Evolutionary conservation across 2,797 vertebrate genomes (phyloP).

Genomic region (Taeniopygia guttata): DNA sequence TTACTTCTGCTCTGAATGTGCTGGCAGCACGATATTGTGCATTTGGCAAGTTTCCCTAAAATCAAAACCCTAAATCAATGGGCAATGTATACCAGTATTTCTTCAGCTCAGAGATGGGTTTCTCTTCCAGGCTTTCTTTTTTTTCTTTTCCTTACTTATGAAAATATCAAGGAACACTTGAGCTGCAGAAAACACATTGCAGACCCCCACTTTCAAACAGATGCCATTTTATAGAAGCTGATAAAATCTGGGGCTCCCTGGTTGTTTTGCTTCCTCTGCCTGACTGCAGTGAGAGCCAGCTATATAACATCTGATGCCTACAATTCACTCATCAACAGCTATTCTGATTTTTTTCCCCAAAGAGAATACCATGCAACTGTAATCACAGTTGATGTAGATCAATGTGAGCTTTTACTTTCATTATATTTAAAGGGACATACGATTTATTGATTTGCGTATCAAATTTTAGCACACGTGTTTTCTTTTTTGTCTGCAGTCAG

Average conservation of each 20-base stretch:
- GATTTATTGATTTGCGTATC: constrained; percentile 43
- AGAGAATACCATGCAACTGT: neutral
- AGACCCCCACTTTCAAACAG: neutral
- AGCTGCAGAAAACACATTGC: neutral
- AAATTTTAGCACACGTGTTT: constrained; percentile 21
- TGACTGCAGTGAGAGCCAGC: neutral
- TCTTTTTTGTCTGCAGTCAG: neutral
- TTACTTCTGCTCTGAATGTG: neutral
- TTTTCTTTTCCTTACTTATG: neutral
- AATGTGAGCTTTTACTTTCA: constrained; percentile 12
- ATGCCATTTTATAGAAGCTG: neutral
- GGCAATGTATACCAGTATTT: neutral
- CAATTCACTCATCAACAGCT: neutral
- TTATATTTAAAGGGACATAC: constrained; percentile 34
- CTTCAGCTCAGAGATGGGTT: neutral
- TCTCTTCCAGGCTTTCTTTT: neutral
- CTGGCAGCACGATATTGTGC: neutral
- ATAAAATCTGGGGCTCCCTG: neutral
- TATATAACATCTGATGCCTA: neutral
- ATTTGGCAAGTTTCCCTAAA: neutral
- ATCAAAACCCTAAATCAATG: neutral
- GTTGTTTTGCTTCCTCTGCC: neutral
- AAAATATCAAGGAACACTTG: neutral
- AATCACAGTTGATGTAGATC: constrained; percentile 41
- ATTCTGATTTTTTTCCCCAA: neutral